Conservation (phyloP, 2,113 vertebrate genomes). For the Pterocles burchelli region DNA sequence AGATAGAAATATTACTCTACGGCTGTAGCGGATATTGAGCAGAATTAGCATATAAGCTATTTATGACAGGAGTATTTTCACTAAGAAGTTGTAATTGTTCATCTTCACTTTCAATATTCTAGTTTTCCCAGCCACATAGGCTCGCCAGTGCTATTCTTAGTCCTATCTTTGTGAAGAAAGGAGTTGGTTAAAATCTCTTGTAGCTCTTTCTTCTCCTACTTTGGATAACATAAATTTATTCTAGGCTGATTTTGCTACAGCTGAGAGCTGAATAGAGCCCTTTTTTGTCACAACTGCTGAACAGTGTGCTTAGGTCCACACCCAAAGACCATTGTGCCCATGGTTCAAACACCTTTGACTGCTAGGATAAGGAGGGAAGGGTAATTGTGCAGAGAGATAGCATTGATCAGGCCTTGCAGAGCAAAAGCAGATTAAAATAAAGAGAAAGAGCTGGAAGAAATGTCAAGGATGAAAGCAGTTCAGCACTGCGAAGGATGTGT, state of each 20-base stretch:
- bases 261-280: neutral
- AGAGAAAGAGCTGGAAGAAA: neutral
- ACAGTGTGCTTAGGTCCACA: neutral
- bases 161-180: neutral
- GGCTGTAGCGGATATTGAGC: neutral
- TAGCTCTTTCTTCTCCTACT: neutral
- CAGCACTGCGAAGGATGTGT: neutral
- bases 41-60: neutral
- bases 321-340: neutral
- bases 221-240: neutral
- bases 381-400: neutral
- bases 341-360: neutral
- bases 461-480: slow-evolving; percentile 21
- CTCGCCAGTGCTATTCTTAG: too few species aligned
- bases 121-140: neutral
- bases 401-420: neutral
- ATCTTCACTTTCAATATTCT: neutral
- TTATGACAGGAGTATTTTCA: neutral
- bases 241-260: neutral
- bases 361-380: neutral
- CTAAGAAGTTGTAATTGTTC: neutral
- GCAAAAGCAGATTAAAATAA: neutral
- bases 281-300: neutral
- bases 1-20: neutral
- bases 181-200: neutral